These are phyloP conservation scores for Lepidocolaptes lacrymiger DNA, from an alignment of 2,797 vertebrate species.

Conservation along the genomic window DNA sequence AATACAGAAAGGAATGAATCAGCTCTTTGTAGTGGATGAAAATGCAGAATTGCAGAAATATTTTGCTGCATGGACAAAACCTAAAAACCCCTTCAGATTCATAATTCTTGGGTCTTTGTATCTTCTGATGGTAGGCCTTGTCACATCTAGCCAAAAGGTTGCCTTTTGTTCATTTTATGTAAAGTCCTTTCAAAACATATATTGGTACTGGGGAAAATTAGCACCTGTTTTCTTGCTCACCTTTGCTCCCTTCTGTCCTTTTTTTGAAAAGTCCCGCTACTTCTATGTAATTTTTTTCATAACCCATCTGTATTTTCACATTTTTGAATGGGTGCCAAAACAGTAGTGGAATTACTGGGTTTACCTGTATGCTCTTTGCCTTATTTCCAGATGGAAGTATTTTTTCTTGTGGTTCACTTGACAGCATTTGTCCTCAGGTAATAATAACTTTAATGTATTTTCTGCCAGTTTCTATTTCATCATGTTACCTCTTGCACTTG, in stretches of 20 bases:
- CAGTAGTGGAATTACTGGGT: not conserved
- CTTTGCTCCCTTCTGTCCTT: not conserved
- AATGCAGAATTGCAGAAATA: conserved; percentile 10
- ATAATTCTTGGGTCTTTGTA: not conserved
- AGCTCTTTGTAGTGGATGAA: not conserved
- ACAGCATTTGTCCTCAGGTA: conserved; percentile 42
- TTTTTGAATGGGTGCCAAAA: conserved; percentile 4
- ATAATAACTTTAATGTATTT: conserved; percentile 56
- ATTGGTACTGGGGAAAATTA: not conserved
- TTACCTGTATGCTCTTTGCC: conserved; percentile 12
- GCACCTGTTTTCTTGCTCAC: not conserved
- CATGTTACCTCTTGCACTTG: conserved; percentile 7
- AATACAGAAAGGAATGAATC: not conserved
- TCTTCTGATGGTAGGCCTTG: not conserved
- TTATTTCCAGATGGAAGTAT: conserved; percentile 42
- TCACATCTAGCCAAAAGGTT: not conserved
- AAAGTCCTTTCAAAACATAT: not conserved
- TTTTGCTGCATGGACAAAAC: conserved; percentile 1
- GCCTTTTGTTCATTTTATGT: not conserved
- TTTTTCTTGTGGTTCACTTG: conserved; percentile 27
- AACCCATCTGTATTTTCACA: not conserved
- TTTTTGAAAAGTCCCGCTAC: not conserved
- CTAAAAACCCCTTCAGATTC: not conserved
- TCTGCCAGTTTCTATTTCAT: conserved; percentile 59
- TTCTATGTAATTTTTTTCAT: not conserved